Conservation (phyloP, 2,113 vertebrate species). For the Corythoichthys haematopterus region DNA sequence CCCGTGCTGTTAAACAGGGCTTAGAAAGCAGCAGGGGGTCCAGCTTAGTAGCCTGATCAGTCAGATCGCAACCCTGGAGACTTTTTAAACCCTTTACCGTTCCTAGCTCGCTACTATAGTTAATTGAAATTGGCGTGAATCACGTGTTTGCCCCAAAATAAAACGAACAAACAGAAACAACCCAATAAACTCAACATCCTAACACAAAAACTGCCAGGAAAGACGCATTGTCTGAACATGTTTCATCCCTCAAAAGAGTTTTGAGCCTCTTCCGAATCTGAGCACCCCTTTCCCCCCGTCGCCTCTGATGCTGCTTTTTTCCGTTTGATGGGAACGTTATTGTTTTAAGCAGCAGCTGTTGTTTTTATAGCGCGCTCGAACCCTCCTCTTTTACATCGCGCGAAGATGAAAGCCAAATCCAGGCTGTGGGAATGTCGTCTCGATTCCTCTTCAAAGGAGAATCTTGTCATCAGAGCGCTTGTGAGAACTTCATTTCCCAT, state of each 20-base stretch:
- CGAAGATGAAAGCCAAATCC: slow-evolving; percentile 67
- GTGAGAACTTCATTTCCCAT: slow-evolving; percentile 69
- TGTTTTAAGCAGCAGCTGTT: slow-evolving; percentile 70
- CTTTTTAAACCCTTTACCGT: slow-evolving; percentile 20
- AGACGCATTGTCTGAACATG: slow-evolving; percentile 40
- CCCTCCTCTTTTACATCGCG: slow-evolving; percentile 56
- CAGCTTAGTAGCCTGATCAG: slow-evolving; percentile 22
- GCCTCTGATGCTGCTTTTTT: slow-evolving; percentile 28
- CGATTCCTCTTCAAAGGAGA: slow-evolving; percentile 56
- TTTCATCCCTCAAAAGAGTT: slow-evolving; percentile 48
- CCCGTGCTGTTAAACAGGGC: slow-evolving; percentile 19
- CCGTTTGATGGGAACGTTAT: slow-evolving; percentile 57
- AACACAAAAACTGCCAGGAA: slow-evolving; percentile 46
- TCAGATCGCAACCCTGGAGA: slow-evolving; percentile 15
- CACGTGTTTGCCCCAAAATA: slow-evolving; percentile 6
- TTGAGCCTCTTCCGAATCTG: slow-evolving; percentile 41
- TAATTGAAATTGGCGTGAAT: not conserved
- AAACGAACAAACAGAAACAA: slow-evolving; percentile 14
- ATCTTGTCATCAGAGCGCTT: slow-evolving; percentile 55
- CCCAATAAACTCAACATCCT: not conserved
- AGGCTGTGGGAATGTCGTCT: slow-evolving; percentile 59
- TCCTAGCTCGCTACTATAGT: not conserved
- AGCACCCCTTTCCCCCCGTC: slow-evolving; percentile 13
- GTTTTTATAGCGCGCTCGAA: slow-evolving; percentile 58
- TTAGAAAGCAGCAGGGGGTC: slow-evolving; percentile 27